Conservation (phyloP, 2,113 vertebrate genomes). For the Eleginops maclovinus region DNA sequence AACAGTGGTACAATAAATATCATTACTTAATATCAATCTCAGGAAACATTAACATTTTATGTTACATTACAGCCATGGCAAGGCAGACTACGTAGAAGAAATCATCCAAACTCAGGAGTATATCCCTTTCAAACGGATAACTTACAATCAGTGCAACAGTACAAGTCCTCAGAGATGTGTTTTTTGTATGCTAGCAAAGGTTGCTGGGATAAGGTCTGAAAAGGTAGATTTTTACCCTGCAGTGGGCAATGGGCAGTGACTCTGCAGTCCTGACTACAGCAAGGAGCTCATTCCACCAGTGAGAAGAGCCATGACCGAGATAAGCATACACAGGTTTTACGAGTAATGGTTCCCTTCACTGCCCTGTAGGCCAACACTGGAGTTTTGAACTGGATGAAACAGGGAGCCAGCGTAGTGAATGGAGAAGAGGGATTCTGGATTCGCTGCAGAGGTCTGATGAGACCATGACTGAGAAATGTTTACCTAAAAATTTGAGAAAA, state of each 20-base stretch:
- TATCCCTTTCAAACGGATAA: background rate
- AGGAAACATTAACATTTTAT: too few relatives aligned
- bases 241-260: background rate
- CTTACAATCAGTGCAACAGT: background rate
- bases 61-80: background rate
- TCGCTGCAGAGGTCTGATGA: background rate
- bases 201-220: background rate
- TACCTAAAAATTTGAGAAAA: background rate
- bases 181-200: background rate
- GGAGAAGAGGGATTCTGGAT: background rate
- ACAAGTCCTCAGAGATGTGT: background rate
- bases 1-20: too few relatives aligned
- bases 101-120: background rate
- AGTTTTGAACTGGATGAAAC: background rate
- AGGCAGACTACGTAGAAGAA: background rate
- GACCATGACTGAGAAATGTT: background rate
- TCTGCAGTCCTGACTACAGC: background rate
- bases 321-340: background rate
- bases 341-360: background rate
- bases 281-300: conserved; percentile 2
- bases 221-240: background rate
- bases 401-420: background rate
- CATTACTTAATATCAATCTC: too few relatives aligned
- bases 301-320: background rate
- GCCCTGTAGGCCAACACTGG: background rate